phyloP scores from a whole-genome alignment of 1,140 invertebrate genomes.

The Diplogasteroides magnus region DNA sequence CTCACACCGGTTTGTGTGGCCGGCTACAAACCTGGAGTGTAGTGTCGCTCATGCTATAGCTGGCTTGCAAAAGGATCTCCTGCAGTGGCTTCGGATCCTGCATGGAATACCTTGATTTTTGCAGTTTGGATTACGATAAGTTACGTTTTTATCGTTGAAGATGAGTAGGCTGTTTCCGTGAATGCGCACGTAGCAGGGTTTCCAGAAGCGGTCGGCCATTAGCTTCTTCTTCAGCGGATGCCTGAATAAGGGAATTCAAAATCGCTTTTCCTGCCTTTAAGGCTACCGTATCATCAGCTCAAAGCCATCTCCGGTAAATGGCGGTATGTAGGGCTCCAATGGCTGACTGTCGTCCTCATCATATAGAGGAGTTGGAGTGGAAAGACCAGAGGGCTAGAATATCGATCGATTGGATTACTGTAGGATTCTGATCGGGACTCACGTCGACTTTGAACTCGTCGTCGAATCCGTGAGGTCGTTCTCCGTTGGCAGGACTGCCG shows the following conservation, averaged over 20 bases:
- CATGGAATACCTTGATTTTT: no score
- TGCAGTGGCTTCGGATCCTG: constrained; percentile 80
- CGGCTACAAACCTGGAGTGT: constrained; percentile 33
- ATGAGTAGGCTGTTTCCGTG: constrained; percentile 78
- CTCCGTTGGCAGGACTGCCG: constrained; percentile 39
- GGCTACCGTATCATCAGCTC: constrained; percentile 78
- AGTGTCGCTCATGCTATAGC: constrained; percentile 50
- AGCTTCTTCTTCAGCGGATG: constrained; percentile 75
- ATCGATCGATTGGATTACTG: background rate
- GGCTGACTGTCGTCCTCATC: constrained; percentile 89
- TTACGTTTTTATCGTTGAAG: constrained; percentile 73
- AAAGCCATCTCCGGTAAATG: constrained; percentile 74
- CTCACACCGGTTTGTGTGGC: no score
- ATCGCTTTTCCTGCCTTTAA: background rate
- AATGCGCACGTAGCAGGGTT: constrained; percentile 83
- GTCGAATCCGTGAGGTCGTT: constrained; percentile 48
- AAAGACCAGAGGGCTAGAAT: constrained; percentile 3
- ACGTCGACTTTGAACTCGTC: constrained; percentile 49
- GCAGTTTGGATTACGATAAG: no score
- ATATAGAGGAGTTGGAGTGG: constrained; percentile 68
- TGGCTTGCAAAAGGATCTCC: constrained; percentile 41
- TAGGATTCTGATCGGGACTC: background rate
- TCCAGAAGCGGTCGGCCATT: constrained; percentile 91
- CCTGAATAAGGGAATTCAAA: constrained; percentile 8
- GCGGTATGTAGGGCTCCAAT: constrained; percentile 75